Conservation (phyloP, 2,113 vertebrate genomes). For the Chaetodon trifascialis region DNA sequence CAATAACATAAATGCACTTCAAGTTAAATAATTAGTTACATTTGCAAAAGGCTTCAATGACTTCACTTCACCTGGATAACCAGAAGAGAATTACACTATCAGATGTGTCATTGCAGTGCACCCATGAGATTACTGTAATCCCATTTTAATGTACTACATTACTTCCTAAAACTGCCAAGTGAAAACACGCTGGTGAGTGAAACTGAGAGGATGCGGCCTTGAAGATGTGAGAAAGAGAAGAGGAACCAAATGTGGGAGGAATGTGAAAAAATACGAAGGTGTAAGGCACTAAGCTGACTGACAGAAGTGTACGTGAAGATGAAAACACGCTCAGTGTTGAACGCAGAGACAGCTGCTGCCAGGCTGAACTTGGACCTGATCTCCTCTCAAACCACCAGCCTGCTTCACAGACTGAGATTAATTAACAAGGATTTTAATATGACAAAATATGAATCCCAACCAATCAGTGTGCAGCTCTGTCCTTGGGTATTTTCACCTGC, state of each 20-base stretch:
- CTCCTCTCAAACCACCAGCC: background rate
- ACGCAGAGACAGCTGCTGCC: background rate
- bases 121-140: conserved; percentile 46
- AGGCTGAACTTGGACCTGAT: background rate
- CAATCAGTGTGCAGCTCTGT: background rate
- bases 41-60: background rate
- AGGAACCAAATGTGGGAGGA: conserved; percentile 15
- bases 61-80: background rate
- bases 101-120: background rate
- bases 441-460: background rate
- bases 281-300: background rate
- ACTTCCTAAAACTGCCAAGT: conserved; percentile 22
- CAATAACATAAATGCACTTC: background rate
- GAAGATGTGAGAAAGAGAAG: background rate
- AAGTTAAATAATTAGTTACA: background rate
- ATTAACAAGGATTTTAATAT: background rate
- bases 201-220: conserved; percentile 21
- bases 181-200: background rate
- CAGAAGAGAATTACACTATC: background rate
- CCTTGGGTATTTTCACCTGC: background rate
- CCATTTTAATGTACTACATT: conserved; percentile 39
- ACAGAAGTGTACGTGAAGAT: background rate
- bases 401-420: background rate
- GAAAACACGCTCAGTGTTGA: background rate
- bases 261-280: background rate